These are phyloP conservation scores for Coregonus suidteri DNA, from an alignment of 2,797 vertebrate species.

Conservation along the genomic window DNA sequence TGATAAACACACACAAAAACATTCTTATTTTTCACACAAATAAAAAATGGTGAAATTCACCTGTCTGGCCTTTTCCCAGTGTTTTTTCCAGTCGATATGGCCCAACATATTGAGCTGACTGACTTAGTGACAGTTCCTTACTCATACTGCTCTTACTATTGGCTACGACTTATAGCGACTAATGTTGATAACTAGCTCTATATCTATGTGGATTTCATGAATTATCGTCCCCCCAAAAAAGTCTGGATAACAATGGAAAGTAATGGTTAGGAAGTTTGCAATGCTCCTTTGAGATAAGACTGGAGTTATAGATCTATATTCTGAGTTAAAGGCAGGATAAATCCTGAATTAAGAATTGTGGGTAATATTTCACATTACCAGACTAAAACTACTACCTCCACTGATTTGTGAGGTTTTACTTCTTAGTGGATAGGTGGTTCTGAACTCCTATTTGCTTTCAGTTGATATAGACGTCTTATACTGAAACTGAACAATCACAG, in stretches of 20 bases:
- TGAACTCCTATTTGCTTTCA: not conserved
- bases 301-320: slow-evolving; percentile 21
- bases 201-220: not conserved
- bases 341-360: slow-evolving; percentile 39
- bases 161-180: slow-evolving; percentile 13
- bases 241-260: slow-evolving; percentile 9
- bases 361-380: too few species aligned
- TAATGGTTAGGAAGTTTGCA: slow-evolving; percentile 14
- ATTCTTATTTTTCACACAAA: not conserved
- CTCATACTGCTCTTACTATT: slow-evolving; percentile 78
- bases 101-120: slow-evolving; percentile 92
- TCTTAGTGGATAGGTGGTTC: not conserved
- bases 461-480: not conserved
- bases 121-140: slow-evolving; percentile 81
- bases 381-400: too few species aligned
- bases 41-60: slow-evolving; percentile 56
- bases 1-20: slow-evolving; percentile 3
- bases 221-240: slow-evolving; percentile 29
- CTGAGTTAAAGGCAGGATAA: slow-evolving; percentile 24
- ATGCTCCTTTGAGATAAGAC: slow-evolving; percentile 19
- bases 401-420: not conserved
- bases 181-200: not conserved
- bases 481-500: slow-evolving; percentile 23
- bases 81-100: slow-evolving; percentile 93
- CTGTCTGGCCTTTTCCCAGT: slow-evolving; percentile 92